Evolutionary conservation across 2,797 vertebrate genomes (phyloP).

Genomic region (Eulemur rubriventer): DNA sequence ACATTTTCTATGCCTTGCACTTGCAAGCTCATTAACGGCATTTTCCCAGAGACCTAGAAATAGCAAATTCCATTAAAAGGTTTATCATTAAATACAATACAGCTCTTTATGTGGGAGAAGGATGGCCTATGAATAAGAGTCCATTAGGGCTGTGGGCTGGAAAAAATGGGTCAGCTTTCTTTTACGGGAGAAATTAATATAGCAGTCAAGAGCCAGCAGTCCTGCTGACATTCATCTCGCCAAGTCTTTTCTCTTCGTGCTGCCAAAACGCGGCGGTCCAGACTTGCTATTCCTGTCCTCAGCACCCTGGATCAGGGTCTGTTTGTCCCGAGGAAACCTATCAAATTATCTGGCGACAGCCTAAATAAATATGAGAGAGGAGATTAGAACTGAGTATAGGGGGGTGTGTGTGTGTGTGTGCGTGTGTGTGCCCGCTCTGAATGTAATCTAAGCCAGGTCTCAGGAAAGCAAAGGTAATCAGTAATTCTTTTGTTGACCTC

Average conservation of each 20-base stretch:
- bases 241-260: conserved; percentile 31
- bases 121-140: conserved; percentile 60
- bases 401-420: neutral
- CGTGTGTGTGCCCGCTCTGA: neutral
- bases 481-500: neutral
- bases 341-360: conserved; percentile 38
- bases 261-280: conserved; percentile 33
- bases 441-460: neutral
- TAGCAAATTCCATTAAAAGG: conserved; percentile 75
- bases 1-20: conserved; percentile 13
- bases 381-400: conserved; percentile 3
- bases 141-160: conserved; percentile 71
- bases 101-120: conserved; percentile 69
- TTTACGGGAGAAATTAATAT: conserved; percentile 53
- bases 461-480: neutral
- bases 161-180: conserved; percentile 75
- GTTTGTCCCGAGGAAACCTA: conserved; percentile 27
- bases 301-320: conserved; percentile 53
- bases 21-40: conserved; percentile 51
- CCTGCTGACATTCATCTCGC: neutral
- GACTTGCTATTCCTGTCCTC: conserved; percentile 58
- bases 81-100: conserved; percentile 76
- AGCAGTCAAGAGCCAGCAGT: neutral
- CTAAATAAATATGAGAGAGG: conserved; percentile 3
- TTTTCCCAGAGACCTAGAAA: conserved; percentile 73